Conservation (phyloP, 1,140 invertebrate genomes). For the Aethina tumida region DNA sequence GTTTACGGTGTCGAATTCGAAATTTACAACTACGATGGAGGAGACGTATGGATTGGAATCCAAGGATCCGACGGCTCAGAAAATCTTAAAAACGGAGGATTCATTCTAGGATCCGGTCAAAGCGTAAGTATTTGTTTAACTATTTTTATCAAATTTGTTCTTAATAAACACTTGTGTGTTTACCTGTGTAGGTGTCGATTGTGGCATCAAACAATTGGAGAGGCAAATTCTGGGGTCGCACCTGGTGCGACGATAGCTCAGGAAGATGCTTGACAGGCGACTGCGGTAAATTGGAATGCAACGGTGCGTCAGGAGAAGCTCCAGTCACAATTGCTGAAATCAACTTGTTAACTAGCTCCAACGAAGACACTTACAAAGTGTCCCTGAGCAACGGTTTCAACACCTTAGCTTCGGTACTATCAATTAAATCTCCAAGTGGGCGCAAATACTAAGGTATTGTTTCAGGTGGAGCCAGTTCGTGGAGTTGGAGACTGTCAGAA, state of each 20-base stretch:
- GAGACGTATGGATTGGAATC: slow-evolving; percentile 20
- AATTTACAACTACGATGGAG: slow-evolving; percentile 15
- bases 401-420: slow-evolving; percentile 16
- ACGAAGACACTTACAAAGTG: slow-evolving; percentile 39
- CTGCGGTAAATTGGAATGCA: slow-evolving; percentile 35
- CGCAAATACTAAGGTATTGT: not conserved
- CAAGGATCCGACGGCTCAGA: slow-evolving; percentile 17
- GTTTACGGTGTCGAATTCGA: slow-evolving; percentile 17
- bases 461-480: slow-evolving; percentile 21
- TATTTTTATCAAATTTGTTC: too few species aligned
- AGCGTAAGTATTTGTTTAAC: slow-evolving; percentile 19
- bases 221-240: slow-evolving; percentile 35
- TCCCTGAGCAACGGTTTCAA: slow-evolving; percentile 34
- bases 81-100: slow-evolving; percentile 14
- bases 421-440: slow-evolving; percentile 7
- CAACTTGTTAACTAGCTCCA: slow-evolving; percentile 31
- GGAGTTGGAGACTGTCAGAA: slow-evolving; percentile 25
- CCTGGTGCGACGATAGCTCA: slow-evolving; percentile 35
- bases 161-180: too few species aligned
- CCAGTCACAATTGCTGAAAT: slow-evolving; percentile 39
- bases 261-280: slow-evolving; percentile 36
- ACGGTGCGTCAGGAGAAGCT: slow-evolving; percentile 35
- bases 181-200: slow-evolving; percentile 13
- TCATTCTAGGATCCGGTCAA: slow-evolving; percentile 10
- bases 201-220: slow-evolving; percentile 26